phyloP scores from a whole-genome alignment of 2,888 invertebrate genomes.

The Alitta virens region DNA sequence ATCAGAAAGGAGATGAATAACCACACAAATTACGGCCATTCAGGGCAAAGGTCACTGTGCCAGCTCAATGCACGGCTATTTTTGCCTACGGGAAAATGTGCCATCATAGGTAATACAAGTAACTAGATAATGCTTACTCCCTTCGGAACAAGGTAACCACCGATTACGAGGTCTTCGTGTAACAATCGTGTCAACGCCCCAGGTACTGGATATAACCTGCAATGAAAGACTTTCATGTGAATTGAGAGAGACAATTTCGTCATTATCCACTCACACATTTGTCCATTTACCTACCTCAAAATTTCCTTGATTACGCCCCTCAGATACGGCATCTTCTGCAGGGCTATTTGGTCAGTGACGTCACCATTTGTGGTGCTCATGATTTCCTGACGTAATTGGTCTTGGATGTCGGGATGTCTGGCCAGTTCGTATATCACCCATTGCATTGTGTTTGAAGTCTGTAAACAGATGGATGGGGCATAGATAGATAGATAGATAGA shows the following conservation, averaged over 20 bases:
- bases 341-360: neutral
- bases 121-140: no score
- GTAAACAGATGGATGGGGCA: no score
- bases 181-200: conserved; percentile 6
- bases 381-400: conserved; percentile 22
- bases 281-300: conserved; percentile 17
- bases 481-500: no score
- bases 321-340: conserved; percentile 20
- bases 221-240: neutral
- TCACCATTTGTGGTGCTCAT: conserved; percentile 1
- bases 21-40: no score
- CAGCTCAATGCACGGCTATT: no score
- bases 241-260: no score
- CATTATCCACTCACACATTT: no score
- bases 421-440: conserved; percentile 27
- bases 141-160: conserved; percentile 21
- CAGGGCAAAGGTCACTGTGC: no score
- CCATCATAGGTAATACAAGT: no score
- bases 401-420: conserved; percentile 21
- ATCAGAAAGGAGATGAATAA: no score
- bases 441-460: conserved; percentile 31
- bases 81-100: no score
- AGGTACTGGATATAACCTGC: conserved; percentile 27
- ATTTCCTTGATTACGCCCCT: conserved; percentile 30
- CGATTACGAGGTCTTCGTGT: conserved; percentile 22